Evolutionary conservation across 2,113 vertebrate species (phyloP).

Genomic region (Rhinopithecus roxellana): DNA sequence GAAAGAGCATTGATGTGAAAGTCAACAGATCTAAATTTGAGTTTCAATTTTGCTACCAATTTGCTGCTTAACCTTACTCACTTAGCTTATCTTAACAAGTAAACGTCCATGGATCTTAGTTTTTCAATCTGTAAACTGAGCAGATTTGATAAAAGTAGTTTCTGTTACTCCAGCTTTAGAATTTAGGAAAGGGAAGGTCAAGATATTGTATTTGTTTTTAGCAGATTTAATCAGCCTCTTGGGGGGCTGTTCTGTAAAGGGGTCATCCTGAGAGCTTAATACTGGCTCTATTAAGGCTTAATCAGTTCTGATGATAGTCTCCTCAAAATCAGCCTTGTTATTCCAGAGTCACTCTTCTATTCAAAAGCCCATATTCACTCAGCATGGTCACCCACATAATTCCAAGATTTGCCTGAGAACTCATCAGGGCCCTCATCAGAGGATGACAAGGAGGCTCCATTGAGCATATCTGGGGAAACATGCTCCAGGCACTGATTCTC

Average conservation of each 20-base stretch:
- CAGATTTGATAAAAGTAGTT: not conserved
- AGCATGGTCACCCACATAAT: rapidly evolving
- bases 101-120: not conserved
- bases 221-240: not conserved
- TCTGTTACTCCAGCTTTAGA: not conserved
- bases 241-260: not conserved
- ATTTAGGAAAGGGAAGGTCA: not conserved
- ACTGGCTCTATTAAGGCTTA: not conserved
- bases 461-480: not conserved
- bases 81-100: not conserved
- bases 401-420: not conserved
- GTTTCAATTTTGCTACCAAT: not conserved
- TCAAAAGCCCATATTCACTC: not conserved
- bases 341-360: not conserved
- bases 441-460: not conserved
- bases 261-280: not conserved
- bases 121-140: not conserved
- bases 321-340: not conserved
- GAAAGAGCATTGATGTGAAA: not conserved
- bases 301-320: not conserved
- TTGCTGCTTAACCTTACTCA: not conserved
- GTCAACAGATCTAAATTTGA: not conserved
- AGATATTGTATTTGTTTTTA: not conserved
- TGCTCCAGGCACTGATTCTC: not conserved
- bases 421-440: not conserved